Base-by-base conservation (phyloP, 2,113 vertebrate species). In the Heloderma charlesbogerti region DNA sequence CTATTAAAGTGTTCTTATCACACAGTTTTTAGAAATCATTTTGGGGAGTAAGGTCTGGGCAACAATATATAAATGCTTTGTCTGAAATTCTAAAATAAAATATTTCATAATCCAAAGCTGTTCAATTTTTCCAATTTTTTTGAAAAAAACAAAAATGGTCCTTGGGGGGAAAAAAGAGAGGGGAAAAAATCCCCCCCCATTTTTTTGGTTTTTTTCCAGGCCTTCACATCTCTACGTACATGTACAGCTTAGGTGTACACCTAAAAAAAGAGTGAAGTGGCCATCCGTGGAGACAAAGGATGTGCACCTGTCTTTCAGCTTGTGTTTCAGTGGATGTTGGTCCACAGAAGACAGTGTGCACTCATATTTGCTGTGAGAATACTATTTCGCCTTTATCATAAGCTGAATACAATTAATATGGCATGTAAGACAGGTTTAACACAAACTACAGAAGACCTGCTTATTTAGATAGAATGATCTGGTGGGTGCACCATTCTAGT, bases 291-390 rank as follows among this genome's bases (percentile, higher is more conserved):
- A 31, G 45, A 86, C 7, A 51, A 72, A 51, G 20, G 40, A 77
- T 75, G n/a, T 7, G 88, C 34, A 72, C n/a, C 48, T 40, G 9
- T 5, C 0, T 1, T 43, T 0, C 0, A 6, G n/a, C 22, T 83
- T 88, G 1, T 3, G 20, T 83, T 57, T n/a, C 40, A 66, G 84
- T 51, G 84, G 84, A 86, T 10, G 43, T 88, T 54, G 7, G 15
- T 63, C 54, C 2, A 22, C 57, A 25, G 6, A 6, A 89, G 69
- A 86, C 27, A 88, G 84, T 7, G 29, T 83, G 31, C 86, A 25
- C n/a, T 72, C 45, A 86, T 25, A 34, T 51, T 8, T 25, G 29
- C 51, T 86, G 63, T 2, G 66, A 84, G 40, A 69, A 85, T 1
- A 22, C 31, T 67, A 84, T 13, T 84, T 69, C 72, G 83, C 43